Evolutionary conservation across 2,113 vertebrate species (phyloP), one percentile per base, ranked within the genome.

Genomic region (Hyperopisus bebe): DNA sequence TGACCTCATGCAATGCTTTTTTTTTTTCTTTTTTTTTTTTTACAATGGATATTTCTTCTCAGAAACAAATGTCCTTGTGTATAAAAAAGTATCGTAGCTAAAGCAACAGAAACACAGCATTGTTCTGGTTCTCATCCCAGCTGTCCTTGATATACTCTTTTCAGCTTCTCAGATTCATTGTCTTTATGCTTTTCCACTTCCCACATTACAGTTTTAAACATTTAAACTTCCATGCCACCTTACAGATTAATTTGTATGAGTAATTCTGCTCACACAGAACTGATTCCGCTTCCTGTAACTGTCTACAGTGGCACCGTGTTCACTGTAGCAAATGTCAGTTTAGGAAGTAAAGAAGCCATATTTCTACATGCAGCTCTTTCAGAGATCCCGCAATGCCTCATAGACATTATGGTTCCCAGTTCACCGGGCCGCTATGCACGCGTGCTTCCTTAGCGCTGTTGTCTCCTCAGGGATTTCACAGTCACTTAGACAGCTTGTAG

Each of bases 401-500:
- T 44, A 85, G 80, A 66, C 88, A 90, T 55, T 5, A 39, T 27
- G 44, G 21, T 21, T 31, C 58, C 55, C 42, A 13, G 87, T 46
- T 13, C 13, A 3, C 24, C 8, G 24, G 24, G 8, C 21, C n/a
- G 55, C 53, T 6, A 21, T 24, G 53, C 80, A 27, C 51, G 44
- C 80, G 19, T 48, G 53, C 42, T 84, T 42, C 47, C 87, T 39
- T 74, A 27, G 19, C 8, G 42, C 55, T 24, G 13, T 19, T 50
- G 51, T 44, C 70, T 47, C 66, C 77, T 62, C 39, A 48, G n/a
- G 87, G 53, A 88, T 90, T 90, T 90, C 80, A 88, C 90, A 86
- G 90, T 50, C 80, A 85, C 90, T 90, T 86, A 89, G 88, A 66
- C 80, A 51, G 87, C 90, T 85, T 90, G 88, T 46, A 19, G 62